Evolutionary conservation across 2,797 vertebrate species (phyloP).

Genomic region (Lateolabrax maculatus): DNA sequence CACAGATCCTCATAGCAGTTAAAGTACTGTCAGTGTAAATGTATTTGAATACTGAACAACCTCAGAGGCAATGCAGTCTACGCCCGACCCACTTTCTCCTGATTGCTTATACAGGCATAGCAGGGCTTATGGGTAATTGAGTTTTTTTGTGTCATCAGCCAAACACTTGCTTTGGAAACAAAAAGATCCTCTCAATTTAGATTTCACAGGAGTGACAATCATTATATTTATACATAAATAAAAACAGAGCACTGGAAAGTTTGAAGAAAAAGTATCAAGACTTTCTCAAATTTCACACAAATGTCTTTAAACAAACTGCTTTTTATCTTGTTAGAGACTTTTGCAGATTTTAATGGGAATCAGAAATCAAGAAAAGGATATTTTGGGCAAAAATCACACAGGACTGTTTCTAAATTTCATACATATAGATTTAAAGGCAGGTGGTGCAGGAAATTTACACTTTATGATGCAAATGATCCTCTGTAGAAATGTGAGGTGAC

Average conservation of each 20-base stretch:
- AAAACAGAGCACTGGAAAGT: background rate
- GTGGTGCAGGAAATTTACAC: background rate
- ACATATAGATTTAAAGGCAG: background rate
- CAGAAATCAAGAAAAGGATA: background rate
- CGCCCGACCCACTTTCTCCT: background rate
- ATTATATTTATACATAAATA: background rate
- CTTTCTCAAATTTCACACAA: background rate
- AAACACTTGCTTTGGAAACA: background rate
- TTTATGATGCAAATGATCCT: background rate
- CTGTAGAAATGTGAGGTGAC: background rate
- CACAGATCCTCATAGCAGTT: background rate
- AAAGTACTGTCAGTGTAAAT: background rate
- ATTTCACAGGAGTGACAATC: background rate
- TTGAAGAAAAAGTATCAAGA: background rate
- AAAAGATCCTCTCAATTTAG: background rate
- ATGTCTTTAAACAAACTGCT: background rate
- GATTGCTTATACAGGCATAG: background rate
- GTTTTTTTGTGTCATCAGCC: background rate
- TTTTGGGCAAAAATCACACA: background rate
- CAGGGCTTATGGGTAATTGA: constrained; percentile 11
- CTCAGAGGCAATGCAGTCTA: background rate
- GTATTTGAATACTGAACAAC: background rate
- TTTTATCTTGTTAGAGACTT: background rate
- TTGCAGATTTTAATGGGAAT: background rate
- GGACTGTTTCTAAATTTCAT: background rate